phyloP scores from a whole-genome alignment of 2,888 invertebrate genomes.

The Scelioninae gen. 1 region DNA sequence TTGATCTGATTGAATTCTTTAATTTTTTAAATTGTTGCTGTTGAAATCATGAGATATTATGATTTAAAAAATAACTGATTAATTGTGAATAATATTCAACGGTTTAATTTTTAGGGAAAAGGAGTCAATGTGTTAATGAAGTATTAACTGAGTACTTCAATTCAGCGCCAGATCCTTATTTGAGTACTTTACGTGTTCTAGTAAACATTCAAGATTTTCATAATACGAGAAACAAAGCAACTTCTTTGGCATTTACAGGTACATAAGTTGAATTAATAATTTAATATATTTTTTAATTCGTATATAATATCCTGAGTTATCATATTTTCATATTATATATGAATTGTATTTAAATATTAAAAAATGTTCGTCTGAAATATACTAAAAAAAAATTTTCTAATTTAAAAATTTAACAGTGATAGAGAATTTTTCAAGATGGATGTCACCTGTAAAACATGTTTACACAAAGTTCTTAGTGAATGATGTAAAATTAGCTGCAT shows the following conservation, averaged over 20 bases:
- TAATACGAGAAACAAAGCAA: slow-evolving; percentile 85
- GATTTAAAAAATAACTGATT: no score
- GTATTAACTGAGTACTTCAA: slow-evolving; percentile 85
- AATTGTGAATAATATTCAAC: no score
- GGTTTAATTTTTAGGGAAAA: slow-evolving; percentile 86
- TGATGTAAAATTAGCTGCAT: slow-evolving; percentile 89
- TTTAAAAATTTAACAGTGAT: slow-evolving; percentile 79
- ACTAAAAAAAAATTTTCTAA: not conserved
- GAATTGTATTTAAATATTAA: no score
- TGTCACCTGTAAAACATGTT: slow-evolving; percentile 79
- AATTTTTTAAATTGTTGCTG: no score
- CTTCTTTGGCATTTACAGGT: slow-evolving; percentile 86
- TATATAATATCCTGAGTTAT: no score
- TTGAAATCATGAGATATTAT: no score
- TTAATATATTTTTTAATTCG: slow-evolving; percentile 3
- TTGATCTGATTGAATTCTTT: no score
- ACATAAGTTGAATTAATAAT: slow-evolving; percentile 1
- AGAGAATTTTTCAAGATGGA: slow-evolving; percentile 83
- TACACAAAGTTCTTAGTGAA: slow-evolving; percentile 85
- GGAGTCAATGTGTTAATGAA: slow-evolving; percentile 85
- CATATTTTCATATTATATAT: no score
- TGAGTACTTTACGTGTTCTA: slow-evolving; percentile 86
- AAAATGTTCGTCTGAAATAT: not conserved
- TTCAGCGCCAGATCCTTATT: slow-evolving; percentile 86
- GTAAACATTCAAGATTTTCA: slow-evolving; percentile 87